Base-by-base conservation (phyloP, 2,888 invertebrate species). In the Oxyscelio sp. region DNA sequence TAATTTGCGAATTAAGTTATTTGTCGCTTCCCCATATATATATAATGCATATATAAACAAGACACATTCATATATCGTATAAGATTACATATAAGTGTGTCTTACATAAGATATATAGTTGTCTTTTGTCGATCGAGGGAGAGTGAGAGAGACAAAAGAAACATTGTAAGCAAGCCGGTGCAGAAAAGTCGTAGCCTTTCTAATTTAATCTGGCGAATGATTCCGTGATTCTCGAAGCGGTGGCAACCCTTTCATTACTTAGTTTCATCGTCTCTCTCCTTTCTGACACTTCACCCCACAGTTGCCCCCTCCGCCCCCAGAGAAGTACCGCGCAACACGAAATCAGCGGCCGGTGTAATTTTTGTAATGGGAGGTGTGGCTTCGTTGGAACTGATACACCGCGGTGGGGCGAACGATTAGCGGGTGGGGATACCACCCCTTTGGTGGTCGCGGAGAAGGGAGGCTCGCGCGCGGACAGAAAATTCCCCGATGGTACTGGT, bases 301-400 rank as follows among this genome's bases (percentile, higher is more conserved):
- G 77, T 66, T 78, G 63, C 83, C 85, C 40, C 80, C 85, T 66
- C 71, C 89, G 70, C 83, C 89, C 87, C 87, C 86, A 74, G 87
- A 87, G 90, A 92, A 90, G 91, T 90, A 90, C 90, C 91, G 91
- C 91, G 90, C 92, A 91, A 92, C 92, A 92, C 93, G 94, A 94
- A 94, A 94, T 94, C 94, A 94, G 92, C 93, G 93, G 91, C 90
- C 92, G 87, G 91, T 92, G 93, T 94, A 94, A 94, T 94, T 94
- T 94, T 94, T 94, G 94, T 94, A 94, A 94, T 94, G 94, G 94
- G 92, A 94, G 94, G 94, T 94, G 94, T 93, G 94, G 94, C 92
- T 89, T 88, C 90, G 82, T 89, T 90, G 91, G 91, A 89, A 56
- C 74, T 56, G 83, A 73, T 75, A 68, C 24, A 8, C 50, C 40